Conservation (phyloP, 2,113 vertebrate species). For the Gambusia affinis region DNA sequence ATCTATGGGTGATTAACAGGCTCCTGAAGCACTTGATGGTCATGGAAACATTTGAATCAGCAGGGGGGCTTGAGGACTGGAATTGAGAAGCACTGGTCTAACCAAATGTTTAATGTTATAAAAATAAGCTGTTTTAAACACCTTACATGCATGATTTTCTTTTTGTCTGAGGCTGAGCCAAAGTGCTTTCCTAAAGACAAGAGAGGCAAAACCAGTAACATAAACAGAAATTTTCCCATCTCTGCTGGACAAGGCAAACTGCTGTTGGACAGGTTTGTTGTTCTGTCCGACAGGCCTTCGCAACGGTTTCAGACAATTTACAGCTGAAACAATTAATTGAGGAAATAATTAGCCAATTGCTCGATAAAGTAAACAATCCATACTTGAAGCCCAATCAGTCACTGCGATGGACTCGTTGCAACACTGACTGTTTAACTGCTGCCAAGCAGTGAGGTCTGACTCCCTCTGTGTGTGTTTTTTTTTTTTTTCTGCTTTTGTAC, state of each 20-base stretch:
- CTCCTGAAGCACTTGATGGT: too few species aligned
- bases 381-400: background rate
- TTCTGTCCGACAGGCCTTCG: background rate
- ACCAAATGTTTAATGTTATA: background rate
- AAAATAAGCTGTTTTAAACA: background rate
- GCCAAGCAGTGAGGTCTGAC: conserved; percentile 36
- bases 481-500: conserved; percentile 24
- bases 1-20: too few species aligned
- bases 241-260: background rate
- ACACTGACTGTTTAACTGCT: conserved; percentile 26
- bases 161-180: background rate
- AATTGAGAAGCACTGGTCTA: background rate
- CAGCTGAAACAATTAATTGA: background rate
- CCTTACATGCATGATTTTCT: background rate
- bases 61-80: too few species aligned
- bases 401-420: conserved; percentile 14
- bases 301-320: background rate
- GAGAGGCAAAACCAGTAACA: background rate
- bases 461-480: conserved; percentile 3
- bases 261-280: background rate
- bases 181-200: background rate
- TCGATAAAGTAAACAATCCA: conserved; percentile 5
- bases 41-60: too few species aligned
- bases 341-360: conserved; percentile 4
- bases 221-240: background rate